Conservation (phyloP, 2,797 vertebrate species). For the Gallinago stenura region DNA sequence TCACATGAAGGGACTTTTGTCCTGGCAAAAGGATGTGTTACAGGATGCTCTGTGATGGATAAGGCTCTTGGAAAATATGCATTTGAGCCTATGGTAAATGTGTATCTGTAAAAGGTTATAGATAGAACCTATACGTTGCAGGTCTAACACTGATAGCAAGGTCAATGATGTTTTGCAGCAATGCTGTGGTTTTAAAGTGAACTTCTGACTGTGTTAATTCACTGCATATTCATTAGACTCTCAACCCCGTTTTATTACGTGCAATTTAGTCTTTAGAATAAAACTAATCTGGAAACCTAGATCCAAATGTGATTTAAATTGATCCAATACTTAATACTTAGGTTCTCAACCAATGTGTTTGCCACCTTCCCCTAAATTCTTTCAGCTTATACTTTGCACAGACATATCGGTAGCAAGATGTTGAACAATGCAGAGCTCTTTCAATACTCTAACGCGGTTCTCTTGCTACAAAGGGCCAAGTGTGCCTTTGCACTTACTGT, state of each 20-base stretch:
- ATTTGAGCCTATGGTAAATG: not conserved
- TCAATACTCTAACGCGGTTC: not conserved
- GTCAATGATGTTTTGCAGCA: not conserved
- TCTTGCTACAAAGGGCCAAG: not conserved
- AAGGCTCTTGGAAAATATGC: not conserved
- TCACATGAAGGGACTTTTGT: not conserved
- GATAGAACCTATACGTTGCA: not conserved
- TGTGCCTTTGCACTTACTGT: not conserved
- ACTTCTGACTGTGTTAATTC: not conserved
- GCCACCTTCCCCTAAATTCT: not conserved
- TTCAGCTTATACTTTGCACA: not conserved
- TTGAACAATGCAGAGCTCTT: not conserved
- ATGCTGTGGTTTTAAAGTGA: not conserved
- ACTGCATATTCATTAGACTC: not conserved
- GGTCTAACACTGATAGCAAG: not conserved
- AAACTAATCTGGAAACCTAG: not conserved
- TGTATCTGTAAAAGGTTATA: not conserved
- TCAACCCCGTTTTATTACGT: not conserved
- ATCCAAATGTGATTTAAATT: not conserved
- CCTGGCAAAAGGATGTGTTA: not conserved
- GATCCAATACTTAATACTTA: not conserved
- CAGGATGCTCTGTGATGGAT: not conserved
- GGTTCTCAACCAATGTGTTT: rapidly evolving
- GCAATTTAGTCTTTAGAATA: not conserved
- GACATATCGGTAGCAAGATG: not conserved